phyloP scores from a whole-genome alignment of 2,113 vertebrate genomes.

The Phalacrocorax aristotelis region DNA sequence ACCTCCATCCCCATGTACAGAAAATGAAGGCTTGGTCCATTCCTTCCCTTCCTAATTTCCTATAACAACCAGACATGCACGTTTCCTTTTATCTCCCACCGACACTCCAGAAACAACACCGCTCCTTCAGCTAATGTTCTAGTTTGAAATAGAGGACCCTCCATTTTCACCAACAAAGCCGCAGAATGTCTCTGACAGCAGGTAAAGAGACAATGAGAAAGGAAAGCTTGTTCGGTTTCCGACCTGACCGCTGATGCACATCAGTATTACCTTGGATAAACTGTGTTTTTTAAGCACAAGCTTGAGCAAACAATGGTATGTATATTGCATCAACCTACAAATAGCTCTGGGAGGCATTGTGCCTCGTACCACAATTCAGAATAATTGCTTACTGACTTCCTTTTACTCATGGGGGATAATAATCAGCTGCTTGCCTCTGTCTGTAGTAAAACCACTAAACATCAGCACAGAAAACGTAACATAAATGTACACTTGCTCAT shows the following conservation, averaged over 20 bases:
- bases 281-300: neutral
- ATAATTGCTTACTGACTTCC: neutral
- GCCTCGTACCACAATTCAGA: neutral
- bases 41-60: neutral
- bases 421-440: constrained; percentile 7
- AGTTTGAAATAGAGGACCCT: neutral
- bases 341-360: constrained; percentile 29
- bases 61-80: neutral
- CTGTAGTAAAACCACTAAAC: neutral
- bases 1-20: neutral
- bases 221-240: neutral
- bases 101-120: neutral
- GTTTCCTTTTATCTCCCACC: neutral
- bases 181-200: neutral
- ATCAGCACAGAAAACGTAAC: neutral
- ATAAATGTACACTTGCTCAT: neutral
- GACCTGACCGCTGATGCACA: neutral
- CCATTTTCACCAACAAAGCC: neutral
- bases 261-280: neutral
- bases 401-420: constrained; percentile 5
- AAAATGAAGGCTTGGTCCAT: neutral
- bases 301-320: constrained; percentile 24
- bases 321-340: constrained; percentile 19
- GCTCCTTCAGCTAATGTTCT: neutral
- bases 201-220: neutral